A percentile compares a stretch with the other conserved stretches of the same genome.
These are phyloP conservation scores for Sinocyclocheilus maitianheensis DNA, from an alignment of 2,113 vertebrate genomes.

Conservation along the genomic window DNA sequence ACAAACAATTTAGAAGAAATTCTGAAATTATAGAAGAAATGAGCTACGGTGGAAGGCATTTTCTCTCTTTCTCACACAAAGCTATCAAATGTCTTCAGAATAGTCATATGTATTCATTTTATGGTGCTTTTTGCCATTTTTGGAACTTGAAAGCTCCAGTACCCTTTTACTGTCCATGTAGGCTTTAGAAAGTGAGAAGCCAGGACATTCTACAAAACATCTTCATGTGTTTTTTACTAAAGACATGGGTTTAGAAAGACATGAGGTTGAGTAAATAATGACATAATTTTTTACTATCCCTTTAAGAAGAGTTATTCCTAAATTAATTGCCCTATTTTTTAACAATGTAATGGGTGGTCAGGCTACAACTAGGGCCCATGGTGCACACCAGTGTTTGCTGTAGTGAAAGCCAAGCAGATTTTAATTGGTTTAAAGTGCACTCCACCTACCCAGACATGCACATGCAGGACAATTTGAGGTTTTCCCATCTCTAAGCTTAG, in stretches of 20 bases:
- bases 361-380: neutral
- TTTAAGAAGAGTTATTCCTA: neutral
- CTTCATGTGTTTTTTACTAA: neutral
- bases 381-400: neutral
- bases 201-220: neutral
- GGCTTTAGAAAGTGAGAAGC: neutral
- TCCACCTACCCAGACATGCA: slow-evolving; percentile 37
- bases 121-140: neutral
- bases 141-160: neutral
- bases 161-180: neutral
- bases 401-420: neutral
- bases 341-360: slow-evolving; percentile 5
- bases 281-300: neutral
- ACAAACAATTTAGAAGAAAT: neutral
- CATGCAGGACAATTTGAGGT: slow-evolving; percentile 43
- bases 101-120: neutral
- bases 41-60: neutral
- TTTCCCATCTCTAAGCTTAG: slow-evolving; percentile 53
- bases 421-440: slow-evolving; percentile 54
- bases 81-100: neutral
- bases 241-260: neutral
- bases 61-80: neutral
- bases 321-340: neutral
- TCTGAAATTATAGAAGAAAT: too few relatives aligned
- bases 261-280: neutral